phyloP scores from a whole-genome alignment of 2,113 vertebrate species.

The Numenius arquata region DNA sequence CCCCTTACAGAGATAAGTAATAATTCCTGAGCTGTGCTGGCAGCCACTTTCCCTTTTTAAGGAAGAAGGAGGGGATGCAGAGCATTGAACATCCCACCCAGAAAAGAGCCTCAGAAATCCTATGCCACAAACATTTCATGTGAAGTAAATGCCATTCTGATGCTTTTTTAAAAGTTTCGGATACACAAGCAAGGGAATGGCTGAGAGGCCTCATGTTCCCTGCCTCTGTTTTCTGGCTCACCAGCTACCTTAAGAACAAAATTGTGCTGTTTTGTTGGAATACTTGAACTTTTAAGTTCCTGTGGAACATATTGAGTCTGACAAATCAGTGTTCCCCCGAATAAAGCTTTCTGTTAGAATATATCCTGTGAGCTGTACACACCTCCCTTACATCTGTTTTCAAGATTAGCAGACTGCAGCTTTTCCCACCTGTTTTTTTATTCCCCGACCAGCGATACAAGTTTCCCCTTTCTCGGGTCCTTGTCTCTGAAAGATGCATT shows the following conservation, averaged over 20 bases:
- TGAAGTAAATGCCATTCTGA: background rate
- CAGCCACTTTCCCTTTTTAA: background rate
- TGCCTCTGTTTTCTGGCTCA: background rate
- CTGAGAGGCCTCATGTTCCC: background rate
- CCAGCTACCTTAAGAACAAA: background rate
- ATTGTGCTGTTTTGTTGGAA: background rate
- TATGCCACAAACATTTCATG: background rate
- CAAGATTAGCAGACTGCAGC: background rate
- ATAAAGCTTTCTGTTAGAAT: background rate
- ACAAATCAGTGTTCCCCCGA: background rate
- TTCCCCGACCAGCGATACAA: background rate
- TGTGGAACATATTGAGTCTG: background rate
- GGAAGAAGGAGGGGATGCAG: too few relatives aligned
- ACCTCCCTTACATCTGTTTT: background rate
- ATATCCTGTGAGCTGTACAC: background rate
- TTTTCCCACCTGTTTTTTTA: background rate
- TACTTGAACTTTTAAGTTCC: background rate
- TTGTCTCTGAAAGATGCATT: background rate
- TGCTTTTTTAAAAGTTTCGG: background rate
- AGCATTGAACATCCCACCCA: background rate
- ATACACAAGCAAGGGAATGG: accelerated
- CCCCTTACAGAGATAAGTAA: background rate
- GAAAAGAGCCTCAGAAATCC: background rate
- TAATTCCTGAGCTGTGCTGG: background rate
- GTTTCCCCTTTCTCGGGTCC: background rate